A percentile compares a stretch with the other conserved stretches of the same genome.
phyloP scores from a whole-genome alignment of 1,140 invertebrate genomes.

The Drosophila kohkoa region DNA sequence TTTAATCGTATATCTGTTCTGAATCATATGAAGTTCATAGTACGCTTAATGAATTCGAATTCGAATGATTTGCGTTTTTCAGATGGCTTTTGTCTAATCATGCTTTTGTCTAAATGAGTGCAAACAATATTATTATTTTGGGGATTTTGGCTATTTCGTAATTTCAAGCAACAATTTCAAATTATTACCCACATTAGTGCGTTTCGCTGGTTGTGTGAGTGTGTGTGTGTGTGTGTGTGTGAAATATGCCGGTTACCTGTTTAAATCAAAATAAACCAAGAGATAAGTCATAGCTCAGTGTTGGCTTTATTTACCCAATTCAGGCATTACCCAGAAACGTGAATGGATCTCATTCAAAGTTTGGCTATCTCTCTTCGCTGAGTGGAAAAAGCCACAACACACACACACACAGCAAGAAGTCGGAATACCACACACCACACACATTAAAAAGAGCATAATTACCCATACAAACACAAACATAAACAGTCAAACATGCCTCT shows the following conservation, averaged over 20 bases:
- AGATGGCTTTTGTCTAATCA: constrained; percentile 38
- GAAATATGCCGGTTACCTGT: constrained; percentile 33
- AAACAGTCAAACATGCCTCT: constrained; percentile 25
- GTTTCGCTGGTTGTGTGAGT: background rate
- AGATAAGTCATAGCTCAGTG: constrained; percentile 6
- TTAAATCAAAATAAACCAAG: constrained; percentile 42
- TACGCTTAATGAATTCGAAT: constrained; percentile 67
- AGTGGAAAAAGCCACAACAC: constrained; percentile 76
- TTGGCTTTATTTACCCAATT: constrained; percentile 18
- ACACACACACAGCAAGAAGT: constrained; percentile 20
- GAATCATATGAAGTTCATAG: constrained; percentile 55
- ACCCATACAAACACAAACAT: constrained; percentile 48
- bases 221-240: background rate
- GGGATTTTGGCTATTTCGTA: constrained; percentile 53
- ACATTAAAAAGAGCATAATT: constrained; percentile 41
- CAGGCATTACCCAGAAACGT: constrained; percentile 40
- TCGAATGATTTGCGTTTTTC: constrained; percentile 67
- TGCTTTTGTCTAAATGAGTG: constrained; percentile 23
- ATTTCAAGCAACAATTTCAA: constrained; percentile 55
- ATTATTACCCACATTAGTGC: constrained; percentile 2
- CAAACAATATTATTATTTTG: constrained; percentile 4
- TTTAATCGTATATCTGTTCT: constrained; percentile 2
- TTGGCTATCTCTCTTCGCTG: constrained; percentile 54
- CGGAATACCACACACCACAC: constrained; percentile 10
- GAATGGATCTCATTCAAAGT: constrained; percentile 74